Percentiles rank a stretch among this genome's conserved stretches.
These are phyloP conservation scores for Ennomos erosarius DNA, from an alignment of 2,888 invertebrate genomes.

Conservation along the genomic window DNA sequence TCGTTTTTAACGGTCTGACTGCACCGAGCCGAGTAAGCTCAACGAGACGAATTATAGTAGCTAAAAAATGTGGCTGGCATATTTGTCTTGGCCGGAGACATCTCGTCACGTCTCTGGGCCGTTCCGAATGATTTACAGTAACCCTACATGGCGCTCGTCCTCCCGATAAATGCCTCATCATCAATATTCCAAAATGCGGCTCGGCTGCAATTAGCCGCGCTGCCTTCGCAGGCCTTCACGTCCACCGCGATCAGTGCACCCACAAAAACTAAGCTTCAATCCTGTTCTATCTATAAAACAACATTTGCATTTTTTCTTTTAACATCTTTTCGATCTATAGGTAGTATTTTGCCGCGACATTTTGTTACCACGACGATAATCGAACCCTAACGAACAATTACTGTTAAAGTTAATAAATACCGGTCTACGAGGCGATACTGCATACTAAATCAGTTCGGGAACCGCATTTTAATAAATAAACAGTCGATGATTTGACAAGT, in stretches of 20 bases:
- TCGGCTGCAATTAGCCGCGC: conserved; percentile 80
- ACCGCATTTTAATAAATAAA: conserved; percentile 67
- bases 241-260: conserved; percentile 64
- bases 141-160: conserved; percentile 81
- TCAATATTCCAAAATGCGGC: conserved; percentile 85
- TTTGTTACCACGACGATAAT: conserved; percentile 45
- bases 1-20: conserved; percentile 55
- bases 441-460: conserved; percentile 74
- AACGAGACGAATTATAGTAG: conserved; percentile 71
- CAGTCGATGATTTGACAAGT: conserved; percentile 67
- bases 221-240: conserved; percentile 82
- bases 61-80: conserved; percentile 76
- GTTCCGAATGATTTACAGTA: conserved; percentile 82
- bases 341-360: conserved; percentile 37
- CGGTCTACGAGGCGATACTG: conserved; percentile 59
- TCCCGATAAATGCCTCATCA: conserved; percentile 83
- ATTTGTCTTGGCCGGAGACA: conserved; percentile 79
- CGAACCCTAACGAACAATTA: conserved; percentile 58
- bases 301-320: conserved; percentile 65
- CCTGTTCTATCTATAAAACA: conserved; percentile 78
- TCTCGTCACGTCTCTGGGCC: conserved; percentile 79
- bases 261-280: conserved; percentile 75
- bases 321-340: conserved; percentile 40
- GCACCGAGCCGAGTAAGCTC: conserved; percentile 65
- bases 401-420: conserved; percentile 66